A percentile compares a stretch with the other conserved stretches of the same genome.
Evolutionary conservation across 2,113 vertebrate species (phyloP).

Genomic region (Arothron firmamentum): DNA sequence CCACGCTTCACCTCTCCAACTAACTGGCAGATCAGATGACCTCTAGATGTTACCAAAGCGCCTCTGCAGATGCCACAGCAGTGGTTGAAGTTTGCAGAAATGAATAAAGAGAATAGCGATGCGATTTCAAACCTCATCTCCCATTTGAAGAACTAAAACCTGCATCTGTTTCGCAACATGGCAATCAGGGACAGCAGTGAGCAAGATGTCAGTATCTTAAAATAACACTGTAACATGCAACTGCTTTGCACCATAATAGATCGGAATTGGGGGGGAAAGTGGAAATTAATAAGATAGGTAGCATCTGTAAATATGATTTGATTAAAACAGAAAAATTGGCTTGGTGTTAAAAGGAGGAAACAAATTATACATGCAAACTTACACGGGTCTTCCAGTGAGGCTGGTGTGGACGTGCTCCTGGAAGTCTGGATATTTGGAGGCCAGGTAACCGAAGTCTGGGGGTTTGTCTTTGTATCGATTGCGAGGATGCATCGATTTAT

Average conservation of each 20-base stretch:
- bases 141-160: no score
- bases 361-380: conserved; percentile 51
- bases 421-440: conserved; percentile 88
- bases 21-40: no score
- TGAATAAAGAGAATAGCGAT: no score
- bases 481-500: conserved; percentile 87
- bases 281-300: background rate
- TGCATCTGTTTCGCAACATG: no score
- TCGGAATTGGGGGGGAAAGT: background rate
- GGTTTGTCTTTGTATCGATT: conserved; percentile 90
- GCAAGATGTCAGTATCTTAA: background rate
- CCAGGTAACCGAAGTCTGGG: conserved; percentile 84
- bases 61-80: no score
- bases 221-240: background rate
- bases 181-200: no score
- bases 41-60: no score
- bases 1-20: no score
- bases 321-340: no score
- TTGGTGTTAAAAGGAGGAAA: background rate
- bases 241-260: background rate
- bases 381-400: conserved; percentile 80
- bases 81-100: no score
- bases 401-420: conserved; percentile 82
- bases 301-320: background rate
- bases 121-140: no score